Conservation (phyloP, 2,113 vertebrate species). For the Anoplopoma fimbria region DNA sequence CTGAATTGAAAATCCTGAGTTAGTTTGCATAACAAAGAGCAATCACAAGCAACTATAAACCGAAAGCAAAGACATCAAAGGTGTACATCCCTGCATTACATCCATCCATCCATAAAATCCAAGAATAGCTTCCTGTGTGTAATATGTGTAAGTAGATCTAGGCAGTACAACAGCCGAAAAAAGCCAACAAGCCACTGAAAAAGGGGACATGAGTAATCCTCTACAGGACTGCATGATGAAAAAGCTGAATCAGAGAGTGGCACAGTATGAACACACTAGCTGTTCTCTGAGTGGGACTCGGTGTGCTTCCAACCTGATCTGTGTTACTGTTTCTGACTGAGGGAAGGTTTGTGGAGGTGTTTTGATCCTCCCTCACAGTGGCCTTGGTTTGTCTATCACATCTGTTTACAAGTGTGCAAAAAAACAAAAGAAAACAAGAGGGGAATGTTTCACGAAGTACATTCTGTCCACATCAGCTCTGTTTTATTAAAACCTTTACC, state of each 20-base stretch:
- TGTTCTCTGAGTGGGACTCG: slow-evolving; percentile 34
- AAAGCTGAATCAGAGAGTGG: slow-evolving; percentile 34
- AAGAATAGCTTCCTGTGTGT: slow-evolving; percentile 14
- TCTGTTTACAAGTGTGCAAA: slow-evolving; percentile 31
- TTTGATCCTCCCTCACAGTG: slow-evolving; percentile 49
- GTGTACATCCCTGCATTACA: not conserved
- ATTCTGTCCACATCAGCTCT: slow-evolving; percentile 20
- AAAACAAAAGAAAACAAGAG: not conserved
- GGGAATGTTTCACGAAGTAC: slow-evolving; percentile 16
- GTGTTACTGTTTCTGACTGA: slow-evolving; percentile 40
- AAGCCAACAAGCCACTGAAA: not conserved
- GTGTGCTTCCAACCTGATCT: slow-evolving; percentile 44
- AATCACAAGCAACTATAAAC: not conserved
- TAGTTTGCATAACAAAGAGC: not conserved
- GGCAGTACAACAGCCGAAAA: slow-evolving; percentile 18
- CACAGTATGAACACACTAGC: slow-evolving; percentile 29
- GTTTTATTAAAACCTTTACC: slow-evolving; percentile 10
- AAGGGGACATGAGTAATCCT: slow-evolving; percentile 20
- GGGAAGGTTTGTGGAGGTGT: slow-evolving; percentile 52
- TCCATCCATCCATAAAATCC: slow-evolving; percentile 9
- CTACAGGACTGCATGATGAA: slow-evolving; percentile 33
- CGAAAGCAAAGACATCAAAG: slow-evolving; percentile 8
- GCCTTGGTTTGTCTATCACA: slow-evolving; percentile 48
- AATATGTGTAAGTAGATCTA: slow-evolving; percentile 29
- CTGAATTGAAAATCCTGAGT: not conserved